phyloP scores from a whole-genome alignment of 2,797 vertebrate species.

The Melanogrammus aeglefinus region DNA sequence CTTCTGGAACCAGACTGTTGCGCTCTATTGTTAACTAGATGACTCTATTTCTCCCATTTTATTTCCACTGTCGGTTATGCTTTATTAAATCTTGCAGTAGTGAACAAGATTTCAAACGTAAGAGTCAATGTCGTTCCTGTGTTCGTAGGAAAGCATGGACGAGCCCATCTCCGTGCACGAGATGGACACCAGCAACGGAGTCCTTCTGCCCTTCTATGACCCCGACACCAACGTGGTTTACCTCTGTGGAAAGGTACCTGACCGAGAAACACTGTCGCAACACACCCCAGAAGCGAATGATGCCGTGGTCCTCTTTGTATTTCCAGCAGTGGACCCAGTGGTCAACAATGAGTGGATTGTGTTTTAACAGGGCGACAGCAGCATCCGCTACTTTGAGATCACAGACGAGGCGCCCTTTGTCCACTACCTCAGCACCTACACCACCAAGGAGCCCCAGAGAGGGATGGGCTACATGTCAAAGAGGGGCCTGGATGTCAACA shows the following conservation, averaged over 20 bases:
- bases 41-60: neutral
- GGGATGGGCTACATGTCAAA: slow-evolving; percentile 99
- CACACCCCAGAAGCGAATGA: too few relatives aligned
- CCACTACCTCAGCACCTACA: slow-evolving; percentile 94
- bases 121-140: neutral
- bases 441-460: slow-evolving; percentile 93
- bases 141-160: slow-evolving; percentile 85
- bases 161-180: slow-evolving; percentile 89
- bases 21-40: neutral
- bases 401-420: slow-evolving; percentile 92
- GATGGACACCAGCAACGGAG: slow-evolving; percentile 96
- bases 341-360: neutral
- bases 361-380: slow-evolving; percentile 86
- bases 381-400: slow-evolving; percentile 98
- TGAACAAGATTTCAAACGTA: neutral
- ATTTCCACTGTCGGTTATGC: neutral
- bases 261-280: too few relatives aligned
- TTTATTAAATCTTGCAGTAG: neutral
- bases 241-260: slow-evolving; percentile 89
- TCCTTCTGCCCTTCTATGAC: slow-evolving; percentile 93
- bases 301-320: neutral
- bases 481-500: slow-evolving; percentile 95
- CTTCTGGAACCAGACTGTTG: too few relatives aligned
- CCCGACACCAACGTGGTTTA: slow-evolving; percentile 92
- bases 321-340: neutral